These are phyloP conservation scores for Bostrychus sinensis DNA, from an alignment of 2,113 vertebrate genomes.

Conservation along the genomic window DNA sequence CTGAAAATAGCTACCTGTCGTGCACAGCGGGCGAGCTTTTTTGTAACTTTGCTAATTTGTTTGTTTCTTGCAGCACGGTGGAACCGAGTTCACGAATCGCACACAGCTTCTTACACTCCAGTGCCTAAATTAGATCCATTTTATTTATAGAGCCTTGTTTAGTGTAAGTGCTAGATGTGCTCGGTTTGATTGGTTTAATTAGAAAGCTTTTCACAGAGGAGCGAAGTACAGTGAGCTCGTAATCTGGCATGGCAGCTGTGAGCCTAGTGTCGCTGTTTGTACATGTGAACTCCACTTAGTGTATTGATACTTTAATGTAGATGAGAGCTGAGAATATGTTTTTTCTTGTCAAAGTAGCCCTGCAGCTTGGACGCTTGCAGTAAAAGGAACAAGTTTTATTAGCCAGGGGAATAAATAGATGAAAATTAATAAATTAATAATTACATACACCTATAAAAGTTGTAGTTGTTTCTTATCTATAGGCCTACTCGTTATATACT, in stretches of 20 bases:
- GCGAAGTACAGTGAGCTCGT: slow-evolving; percentile 22
- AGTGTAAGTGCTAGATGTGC: slow-evolving; percentile 55
- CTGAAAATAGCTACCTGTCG: slow-evolving; percentile 61
- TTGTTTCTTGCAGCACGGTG: slow-evolving; percentile 55
- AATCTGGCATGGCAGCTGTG: slow-evolving; percentile 27
- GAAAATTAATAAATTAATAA: no score
- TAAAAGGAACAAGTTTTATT: no score
- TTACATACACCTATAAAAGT: no score
- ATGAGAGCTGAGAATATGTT: background rate
- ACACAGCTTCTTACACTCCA: slow-evolving; percentile 49
- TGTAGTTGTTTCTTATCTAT: no score
- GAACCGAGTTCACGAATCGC: slow-evolving; percentile 40
- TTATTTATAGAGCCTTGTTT: slow-evolving; percentile 65
- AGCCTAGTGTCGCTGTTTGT: slow-evolving; percentile 36
- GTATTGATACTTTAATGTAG: background rate
- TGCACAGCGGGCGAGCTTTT: slow-evolving; percentile 45
- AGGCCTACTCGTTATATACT: background rate
- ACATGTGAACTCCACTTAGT: no score
- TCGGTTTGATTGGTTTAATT: slow-evolving; percentile 55
- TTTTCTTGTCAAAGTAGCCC: background rate
- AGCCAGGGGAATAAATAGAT: no score
- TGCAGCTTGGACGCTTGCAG: no score
- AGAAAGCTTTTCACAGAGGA: slow-evolving; percentile 34
- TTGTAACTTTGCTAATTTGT: slow-evolving; percentile 59
- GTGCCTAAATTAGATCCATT: slow-evolving; percentile 55